Base-by-base conservation (phyloP, 1,140 invertebrate genomes). In the Carcinoscorpius rotundicauda region DNA sequence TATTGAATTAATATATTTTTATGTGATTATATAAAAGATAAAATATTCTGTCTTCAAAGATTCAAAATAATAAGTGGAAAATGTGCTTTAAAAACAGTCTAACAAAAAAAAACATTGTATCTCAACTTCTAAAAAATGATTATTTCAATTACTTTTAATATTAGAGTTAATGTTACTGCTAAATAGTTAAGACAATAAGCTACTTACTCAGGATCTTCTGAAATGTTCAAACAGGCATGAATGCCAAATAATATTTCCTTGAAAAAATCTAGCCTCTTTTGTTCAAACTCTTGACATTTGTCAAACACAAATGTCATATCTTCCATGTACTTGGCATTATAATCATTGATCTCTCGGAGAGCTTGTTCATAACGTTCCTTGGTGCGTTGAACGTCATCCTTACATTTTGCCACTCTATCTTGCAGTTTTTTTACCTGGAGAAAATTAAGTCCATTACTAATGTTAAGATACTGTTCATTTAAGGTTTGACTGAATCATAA, bases 251-350 rank as follows among this genome's bases (percentile, higher is more conserved):
- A 82, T 64, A 90, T 87, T 51, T 94, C 88, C 79, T 98, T 97
- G 80, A 97, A 96, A 80, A 97, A 97, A 65, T 86, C 84, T 66
- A 98, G 82, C 75, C 96, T 81, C 74, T 91, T 87, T 66, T 88
- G 87, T 78, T 98, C 96, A 84, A 95, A 91, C 75, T 92, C 87
- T 82, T 98, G 94, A 79, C 93, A 97, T 78, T 92, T 90, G 70
- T 95, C 88, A 78, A 96, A 98, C 11, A 98, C 94, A 68, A 87
- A 85, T 51, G 86, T 87, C 89, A 96, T 95, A 77, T 93, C 91
- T 76, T 94, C 91, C 82, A 98, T 95, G 76, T 98, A 98, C 74
- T 94, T 94, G 6, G 93, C 88, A 82, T 98, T 98, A 78, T 95
- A 94, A 68, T 85, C 84, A 76, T 93, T 97, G 66, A 98, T 90